Evolutionary conservation across 2,888 invertebrate species (phyloP), one percentile per base, ranked within the genome.

Genomic region (Rhabditophanes sp.): DNA sequence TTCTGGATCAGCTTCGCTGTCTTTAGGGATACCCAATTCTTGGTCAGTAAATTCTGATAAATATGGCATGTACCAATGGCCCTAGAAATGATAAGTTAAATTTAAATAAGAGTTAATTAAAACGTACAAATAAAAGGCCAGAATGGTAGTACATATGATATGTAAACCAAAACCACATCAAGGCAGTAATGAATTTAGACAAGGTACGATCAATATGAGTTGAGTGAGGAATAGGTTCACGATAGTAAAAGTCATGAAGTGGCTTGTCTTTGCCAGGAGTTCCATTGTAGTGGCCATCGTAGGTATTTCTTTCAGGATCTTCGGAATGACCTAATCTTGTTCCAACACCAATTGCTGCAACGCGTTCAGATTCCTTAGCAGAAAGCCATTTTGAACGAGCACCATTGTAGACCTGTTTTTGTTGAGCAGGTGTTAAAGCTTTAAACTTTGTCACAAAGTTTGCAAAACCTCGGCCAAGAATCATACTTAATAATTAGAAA

Each of bases 61-160:
- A 40, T 61, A 54, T 16, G 62, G 62, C 53, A 49, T 48, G 46
- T 63, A 63, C 50, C 48, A 56, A 42, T 62, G 57, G 9, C 58
- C 58, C 54, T 54, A 37, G 35, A 55, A 19, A 14, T 7, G 9
- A n/a, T 11, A 3, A 20, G 12, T 19, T 12, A 17, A 4, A 16
- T 17, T 4, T 17, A 7, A 4, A 11, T 11, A 23, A 15, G 34
- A 15, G 25, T 9, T 38, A 11, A 20, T n/a, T 11, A 11, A 20
- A 4, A 34, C 54, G 37, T 11, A 54, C 54, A n/a, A 53, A 30
- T 28, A 54, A 34, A 25, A 47, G 42, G 36, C 48, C 50, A 14
- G 52, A 52, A 38, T 59, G 53, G 40, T 56, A 62, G 39, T 62
- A 62, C 50, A 62, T 44, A 39, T 56, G 52, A 36, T 60, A 60